These are phyloP conservation scores for Chaetophractus vellerosus DNA, from an alignment of 2,797 vertebrate genomes.

Conservation along the genomic window DNA sequence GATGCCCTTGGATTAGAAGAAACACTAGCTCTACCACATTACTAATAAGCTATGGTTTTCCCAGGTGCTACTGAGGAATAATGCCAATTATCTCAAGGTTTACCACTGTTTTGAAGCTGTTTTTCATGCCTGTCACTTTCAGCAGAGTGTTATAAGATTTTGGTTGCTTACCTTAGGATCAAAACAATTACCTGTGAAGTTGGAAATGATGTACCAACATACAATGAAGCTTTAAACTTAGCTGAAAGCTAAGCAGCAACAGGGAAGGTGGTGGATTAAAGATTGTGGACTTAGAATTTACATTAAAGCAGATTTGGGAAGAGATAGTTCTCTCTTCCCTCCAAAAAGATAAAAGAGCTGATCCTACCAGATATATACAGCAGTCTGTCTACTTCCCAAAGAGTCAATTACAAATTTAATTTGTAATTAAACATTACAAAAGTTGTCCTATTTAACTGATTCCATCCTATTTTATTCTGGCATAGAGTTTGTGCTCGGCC, in stretches of 20 bases:
- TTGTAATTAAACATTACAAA: neutral
- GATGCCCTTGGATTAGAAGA: neutral
- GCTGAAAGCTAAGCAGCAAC: neutral
- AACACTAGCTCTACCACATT: neutral
- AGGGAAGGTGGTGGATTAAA: neutral
- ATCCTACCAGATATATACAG: neutral
- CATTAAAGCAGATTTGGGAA: neutral
- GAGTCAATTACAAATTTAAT: neutral
- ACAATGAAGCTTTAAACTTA: neutral
- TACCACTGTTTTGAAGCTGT: neutral
- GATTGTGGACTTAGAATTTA: neutral
- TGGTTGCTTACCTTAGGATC: conserved; percentile 1
- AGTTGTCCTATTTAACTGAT: neutral
- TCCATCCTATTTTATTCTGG: neutral
- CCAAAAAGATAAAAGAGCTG: neutral
- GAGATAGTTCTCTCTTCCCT: neutral
- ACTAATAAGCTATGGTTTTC: neutral
- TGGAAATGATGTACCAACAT: neutral
- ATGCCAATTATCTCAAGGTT: neutral
- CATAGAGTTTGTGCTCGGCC: neutral
- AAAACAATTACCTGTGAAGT: neutral
- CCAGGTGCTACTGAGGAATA: neutral
- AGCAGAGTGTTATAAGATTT: neutral
- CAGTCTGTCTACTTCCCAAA: neutral
- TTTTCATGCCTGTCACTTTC: neutral